These are phyloP conservation scores for Lobophora halterata DNA, from an alignment of 2,888 invertebrate species.

Conservation along the genomic window DNA sequence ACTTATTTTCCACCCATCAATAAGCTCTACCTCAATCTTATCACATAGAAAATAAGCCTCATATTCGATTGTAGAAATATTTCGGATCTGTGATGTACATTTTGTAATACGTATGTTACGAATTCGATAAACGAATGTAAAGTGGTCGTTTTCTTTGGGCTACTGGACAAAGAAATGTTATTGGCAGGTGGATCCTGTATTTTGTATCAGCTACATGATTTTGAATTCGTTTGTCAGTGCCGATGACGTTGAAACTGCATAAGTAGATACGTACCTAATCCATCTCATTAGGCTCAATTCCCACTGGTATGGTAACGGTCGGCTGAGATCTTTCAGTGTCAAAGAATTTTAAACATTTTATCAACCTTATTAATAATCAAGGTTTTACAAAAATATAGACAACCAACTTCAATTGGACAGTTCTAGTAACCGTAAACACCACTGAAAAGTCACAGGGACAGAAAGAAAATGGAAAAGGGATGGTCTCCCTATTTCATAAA, in stretches of 20 bases:
- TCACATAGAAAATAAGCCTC: slow-evolving; percentile 9
- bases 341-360: too few species aligned
- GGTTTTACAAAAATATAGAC: too few species aligned
- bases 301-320: too few species aligned
- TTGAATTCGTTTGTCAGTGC: slow-evolving; percentile 47
- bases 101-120: slow-evolving; percentile 42
- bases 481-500: too few species aligned
- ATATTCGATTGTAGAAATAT: slow-evolving; percentile 8
- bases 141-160: slow-evolving; percentile 54
- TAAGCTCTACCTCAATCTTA: slow-evolving; percentile 13
- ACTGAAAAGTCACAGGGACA: too few species aligned
- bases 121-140: slow-evolving; percentile 70
- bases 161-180: slow-evolving; percentile 62
- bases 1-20: slow-evolving; percentile 13
- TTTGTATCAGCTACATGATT: slow-evolving; percentile 57
- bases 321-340: too few species aligned
- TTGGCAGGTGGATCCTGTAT: slow-evolving; percentile 74
- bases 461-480: too few species aligned
- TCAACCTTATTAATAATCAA: too few species aligned
- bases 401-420: too few species aligned
- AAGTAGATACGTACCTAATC: too few species aligned
- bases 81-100: slow-evolving; percentile 7
- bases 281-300: too few species aligned
- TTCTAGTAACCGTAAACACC: too few species aligned
- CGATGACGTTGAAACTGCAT: slow-evolving; percentile 28